phyloP scores from a whole-genome alignment of 2,113 vertebrate genomes.

The Rhinolophus ferrumequinum region DNA sequence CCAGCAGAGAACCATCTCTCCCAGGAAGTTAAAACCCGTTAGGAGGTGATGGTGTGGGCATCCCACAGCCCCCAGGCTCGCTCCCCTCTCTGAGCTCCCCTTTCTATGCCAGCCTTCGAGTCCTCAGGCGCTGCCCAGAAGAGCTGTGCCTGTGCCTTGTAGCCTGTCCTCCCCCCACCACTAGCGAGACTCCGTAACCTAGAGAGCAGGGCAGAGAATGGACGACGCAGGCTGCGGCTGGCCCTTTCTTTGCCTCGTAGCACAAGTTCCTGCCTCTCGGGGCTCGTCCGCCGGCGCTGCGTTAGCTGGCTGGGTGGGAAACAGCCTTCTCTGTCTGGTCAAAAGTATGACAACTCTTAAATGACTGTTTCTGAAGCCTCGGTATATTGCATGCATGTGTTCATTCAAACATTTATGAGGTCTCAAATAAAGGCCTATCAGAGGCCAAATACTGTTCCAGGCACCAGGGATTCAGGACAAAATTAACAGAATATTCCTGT shows the following conservation, averaged over 20 bases:
- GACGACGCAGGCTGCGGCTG: background rate
- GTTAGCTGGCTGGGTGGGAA: background rate
- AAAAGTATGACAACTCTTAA: background rate
- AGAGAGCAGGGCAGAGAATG: background rate
- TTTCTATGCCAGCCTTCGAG: background rate
- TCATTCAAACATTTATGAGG: background rate
- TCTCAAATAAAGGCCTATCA: background rate
- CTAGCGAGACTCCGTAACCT: background rate
- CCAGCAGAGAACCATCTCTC: background rate
- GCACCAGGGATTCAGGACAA: background rate
- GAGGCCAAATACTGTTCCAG: background rate
- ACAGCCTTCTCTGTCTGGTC: background rate
- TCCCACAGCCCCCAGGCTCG: background rate
- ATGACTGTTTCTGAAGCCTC: background rate
- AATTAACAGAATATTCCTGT: background rate
- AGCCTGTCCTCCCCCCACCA: fast-evolving
- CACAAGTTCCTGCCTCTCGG: background rate
- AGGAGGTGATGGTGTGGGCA: fast-evolving
- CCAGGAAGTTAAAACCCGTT: background rate
- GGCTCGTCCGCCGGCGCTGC: too few relatives aligned
- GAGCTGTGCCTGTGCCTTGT: fast-evolving
- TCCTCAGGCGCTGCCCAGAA: background rate
- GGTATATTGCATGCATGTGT: background rate
- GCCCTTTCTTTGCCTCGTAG: too few relatives aligned
- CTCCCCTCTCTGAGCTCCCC: background rate